phyloP scores from a whole-genome alignment of 1,140 invertebrate genomes.

The Ceratoteleas bidentatus region DNA sequence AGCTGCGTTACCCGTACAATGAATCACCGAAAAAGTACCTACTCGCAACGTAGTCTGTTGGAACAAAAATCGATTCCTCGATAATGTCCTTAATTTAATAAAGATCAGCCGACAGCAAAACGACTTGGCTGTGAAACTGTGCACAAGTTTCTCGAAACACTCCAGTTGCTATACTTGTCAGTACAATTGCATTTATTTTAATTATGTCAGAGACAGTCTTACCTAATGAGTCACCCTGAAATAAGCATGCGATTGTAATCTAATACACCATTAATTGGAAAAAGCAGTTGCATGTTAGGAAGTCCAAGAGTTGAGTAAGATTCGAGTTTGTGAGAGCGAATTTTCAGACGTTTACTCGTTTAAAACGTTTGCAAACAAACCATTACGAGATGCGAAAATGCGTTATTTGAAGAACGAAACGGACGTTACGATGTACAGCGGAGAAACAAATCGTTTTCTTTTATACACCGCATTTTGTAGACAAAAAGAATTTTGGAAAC shows the following conservation, averaged over 20 bases:
- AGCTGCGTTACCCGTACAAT: background rate
- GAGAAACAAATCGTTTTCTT: no score
- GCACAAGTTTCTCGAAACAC: no score
- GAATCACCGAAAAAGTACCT: constrained; percentile 3
- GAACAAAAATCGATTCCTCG: no score
- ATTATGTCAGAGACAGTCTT: constrained; percentile 8
- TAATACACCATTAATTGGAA: constrained; percentile 25
- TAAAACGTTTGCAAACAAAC: no score
- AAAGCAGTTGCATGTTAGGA: constrained; percentile 34
- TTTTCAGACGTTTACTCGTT: no score
- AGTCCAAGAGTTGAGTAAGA: background rate
- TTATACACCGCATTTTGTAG: no score
- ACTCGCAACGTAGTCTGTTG: no score
- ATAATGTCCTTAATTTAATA: no score
- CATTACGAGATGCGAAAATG: no score
- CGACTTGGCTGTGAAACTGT: background rate
- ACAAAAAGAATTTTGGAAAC: no score
- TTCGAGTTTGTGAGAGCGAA: no score
- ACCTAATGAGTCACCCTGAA: constrained; percentile 41
- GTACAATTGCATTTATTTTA: background rate
- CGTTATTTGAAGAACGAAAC: constrained; percentile 12
- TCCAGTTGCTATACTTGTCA: background rate
- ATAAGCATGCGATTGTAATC: constrained; percentile 44
- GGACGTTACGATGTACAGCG: no score
- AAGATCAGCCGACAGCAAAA: background rate